Evolutionary conservation across 1,140 invertebrate genomes (phyloP), one percentile per base, ranked within the genome.

Genomic region (Hyphantria cunea): DNA sequence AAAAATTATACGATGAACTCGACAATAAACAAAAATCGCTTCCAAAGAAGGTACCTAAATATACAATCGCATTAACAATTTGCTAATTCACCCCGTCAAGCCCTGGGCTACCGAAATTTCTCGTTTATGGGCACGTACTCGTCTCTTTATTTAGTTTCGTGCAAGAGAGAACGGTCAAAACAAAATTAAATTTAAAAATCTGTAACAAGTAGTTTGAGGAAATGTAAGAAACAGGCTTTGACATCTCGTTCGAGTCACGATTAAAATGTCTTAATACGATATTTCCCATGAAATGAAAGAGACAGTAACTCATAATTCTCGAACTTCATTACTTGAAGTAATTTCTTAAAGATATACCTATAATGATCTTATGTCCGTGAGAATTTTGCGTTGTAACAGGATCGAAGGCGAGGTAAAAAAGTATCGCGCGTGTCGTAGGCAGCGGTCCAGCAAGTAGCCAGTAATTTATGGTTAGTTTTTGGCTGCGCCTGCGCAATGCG

Each of bases 401-500:
- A 86, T 83, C 76, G 68, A 72, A 62, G 72, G 74, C 63, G 58
- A 50, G 52, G 70, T 66, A 80, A 84, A 86, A 90, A 88, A 82
- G 72, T 56, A 52, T 55, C 72, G 85, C 86, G 82, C 86, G 84
- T 87, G 85, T 88, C 83, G 78, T 78, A 82, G 72, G 64, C 81
- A 73, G 79, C 74, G 66, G 82, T 80, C 75, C 70, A 67, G 78
- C 87, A 84, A 91, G 86, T 88, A 79, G 80, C 79, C 81, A 77
- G 86, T 91, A 91, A 90, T 90, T 91, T 89, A 91, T 91, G 87
- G 89, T 91, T 90, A 90, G 89, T 91, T 91, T 91, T 90, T 89
- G 89, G 86, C 77, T 76, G 86, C 80, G 75, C 68, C 80, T 64
- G 76, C 79, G 85, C 84, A 88, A 86, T 89, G 89, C 76, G 59